Percentiles rank a stretch among this genome's conserved stretches.
These are phyloP conservation scores for Equus quagga DNA, from an alignment of 2,113 vertebrate genomes.

Conservation along the genomic window DNA sequence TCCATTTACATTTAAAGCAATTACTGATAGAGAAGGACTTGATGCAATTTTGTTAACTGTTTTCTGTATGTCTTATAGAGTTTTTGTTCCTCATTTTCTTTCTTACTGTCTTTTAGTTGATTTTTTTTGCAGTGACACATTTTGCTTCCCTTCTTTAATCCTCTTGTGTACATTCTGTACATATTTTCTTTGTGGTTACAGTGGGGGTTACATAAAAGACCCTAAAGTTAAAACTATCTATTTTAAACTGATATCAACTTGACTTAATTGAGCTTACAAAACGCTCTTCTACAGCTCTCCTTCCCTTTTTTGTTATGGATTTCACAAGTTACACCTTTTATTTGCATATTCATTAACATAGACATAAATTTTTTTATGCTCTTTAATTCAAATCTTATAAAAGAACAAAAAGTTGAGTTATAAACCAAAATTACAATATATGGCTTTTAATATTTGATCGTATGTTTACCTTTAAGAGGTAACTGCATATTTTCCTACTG, in stretches of 20 bases:
- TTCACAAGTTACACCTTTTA: neutral
- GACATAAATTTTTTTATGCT: neutral
- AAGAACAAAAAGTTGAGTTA: neutral
- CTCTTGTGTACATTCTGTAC: neutral
- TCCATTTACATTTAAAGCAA: neutral
- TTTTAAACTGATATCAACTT: neutral
- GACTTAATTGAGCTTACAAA: neutral
- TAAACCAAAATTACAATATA: neutral
- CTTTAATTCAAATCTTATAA: neutral
- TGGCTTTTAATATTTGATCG: neutral
- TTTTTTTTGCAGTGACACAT: neutral
- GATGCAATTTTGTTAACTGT: neutral
- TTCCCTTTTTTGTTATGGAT: neutral
- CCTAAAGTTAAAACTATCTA: neutral
- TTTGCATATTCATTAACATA: neutral
- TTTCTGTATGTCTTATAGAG: neutral
- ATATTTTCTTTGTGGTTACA: neutral
- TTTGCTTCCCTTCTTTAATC: neutral
- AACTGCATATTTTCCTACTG: neutral
- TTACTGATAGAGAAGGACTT: neutral
- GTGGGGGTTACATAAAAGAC: neutral
- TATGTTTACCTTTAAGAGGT: neutral
- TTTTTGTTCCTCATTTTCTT: neutral
- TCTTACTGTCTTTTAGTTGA: neutral
- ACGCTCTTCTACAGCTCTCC: neutral